phyloP scores from a whole-genome alignment of 2,113 vertebrate genomes.

The Chaetodon trifascialis region DNA sequence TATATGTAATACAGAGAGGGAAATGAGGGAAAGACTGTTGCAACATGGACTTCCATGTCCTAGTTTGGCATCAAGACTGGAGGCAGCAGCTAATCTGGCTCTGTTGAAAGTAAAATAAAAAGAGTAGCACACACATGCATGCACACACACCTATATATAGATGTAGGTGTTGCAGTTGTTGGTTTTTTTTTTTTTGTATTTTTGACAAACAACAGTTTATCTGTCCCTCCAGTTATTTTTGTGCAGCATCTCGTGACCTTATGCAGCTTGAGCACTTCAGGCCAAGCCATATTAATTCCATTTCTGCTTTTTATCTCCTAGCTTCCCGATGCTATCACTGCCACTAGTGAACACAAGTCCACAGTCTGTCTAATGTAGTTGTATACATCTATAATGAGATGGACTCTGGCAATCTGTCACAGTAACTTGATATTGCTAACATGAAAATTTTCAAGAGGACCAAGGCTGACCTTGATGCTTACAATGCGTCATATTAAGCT shows the following conservation, averaged over 20 bases:
- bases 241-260: too few species aligned
- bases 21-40: not conserved
- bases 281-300: not conserved
- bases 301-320: not conserved
- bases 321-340: not conserved
- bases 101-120: not conserved
- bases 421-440: too few species aligned
- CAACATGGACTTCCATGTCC: not conserved
- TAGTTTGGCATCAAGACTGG: not conserved
- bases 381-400: too few species aligned
- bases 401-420: too few species aligned
- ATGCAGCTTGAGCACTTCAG: not conserved
- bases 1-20: not conserved
- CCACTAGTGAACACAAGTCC: not conserved
- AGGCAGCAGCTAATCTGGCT: not conserved
- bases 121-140: too few species aligned
- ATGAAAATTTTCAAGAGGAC: too few species aligned
- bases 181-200: too few species aligned
- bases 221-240: not conserved
- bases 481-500: too few species aligned
- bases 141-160: too few species aligned
- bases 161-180: too few species aligned
- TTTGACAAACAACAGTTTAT: not conserved
- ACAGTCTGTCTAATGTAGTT: too few species aligned
- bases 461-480: too few species aligned